Evolutionary conservation across 2,113 vertebrate species (phyloP).

Genomic region (Butorides virescens): DNA sequence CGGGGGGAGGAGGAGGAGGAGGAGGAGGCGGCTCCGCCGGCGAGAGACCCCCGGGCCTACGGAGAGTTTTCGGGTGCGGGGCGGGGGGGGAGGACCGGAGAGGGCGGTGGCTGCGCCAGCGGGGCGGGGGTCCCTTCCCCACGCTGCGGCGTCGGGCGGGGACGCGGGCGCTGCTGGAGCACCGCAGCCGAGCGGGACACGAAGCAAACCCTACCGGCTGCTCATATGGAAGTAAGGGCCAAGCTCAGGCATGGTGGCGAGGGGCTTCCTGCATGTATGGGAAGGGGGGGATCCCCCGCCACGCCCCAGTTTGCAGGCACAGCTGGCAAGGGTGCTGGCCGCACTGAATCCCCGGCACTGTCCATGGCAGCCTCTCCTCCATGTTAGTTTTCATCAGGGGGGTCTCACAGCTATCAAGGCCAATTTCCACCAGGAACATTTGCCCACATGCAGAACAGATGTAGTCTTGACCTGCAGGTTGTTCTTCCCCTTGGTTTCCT

Average conservation of each 20-base stretch:
- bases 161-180: neutral
- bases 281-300: neutral
- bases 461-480: neutral
- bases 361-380: neutral
- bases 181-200: neutral
- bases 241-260: too few relatives aligned
- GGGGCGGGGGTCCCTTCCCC: neutral
- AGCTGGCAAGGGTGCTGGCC: too few relatives aligned
- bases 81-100: too few relatives aligned
- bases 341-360: rapidly evolving
- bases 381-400: neutral
- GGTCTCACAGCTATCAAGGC: neutral
- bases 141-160: neutral
- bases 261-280: too few relatives aligned
- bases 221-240: rapidly evolving
- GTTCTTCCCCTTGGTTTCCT: neutral
- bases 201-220: neutral
- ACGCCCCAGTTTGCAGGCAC: rapidly evolving
- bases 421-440: neutral
- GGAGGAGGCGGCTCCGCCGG: neutral
- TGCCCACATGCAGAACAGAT: neutral
- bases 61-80: neutral
- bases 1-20: neutral
- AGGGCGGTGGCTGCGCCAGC: neutral
- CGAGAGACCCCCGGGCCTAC: neutral